Evolutionary conservation across 2,113 vertebrate species (phyloP).

Genomic region (Todiramphus saurophagus): DNA sequence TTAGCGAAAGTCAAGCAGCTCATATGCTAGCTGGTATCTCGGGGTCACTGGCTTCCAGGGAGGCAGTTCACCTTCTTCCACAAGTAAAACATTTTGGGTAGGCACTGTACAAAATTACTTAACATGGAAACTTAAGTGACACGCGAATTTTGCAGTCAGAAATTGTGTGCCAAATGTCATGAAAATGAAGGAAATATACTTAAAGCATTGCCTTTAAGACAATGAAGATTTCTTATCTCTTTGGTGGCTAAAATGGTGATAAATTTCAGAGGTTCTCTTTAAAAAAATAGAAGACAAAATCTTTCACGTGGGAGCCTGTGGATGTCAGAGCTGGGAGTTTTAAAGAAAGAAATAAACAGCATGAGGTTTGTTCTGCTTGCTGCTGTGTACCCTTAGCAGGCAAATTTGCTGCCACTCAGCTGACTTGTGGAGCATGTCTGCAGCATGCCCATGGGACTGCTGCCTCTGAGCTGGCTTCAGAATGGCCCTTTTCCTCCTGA

Average conservation of each 20-base stretch:
- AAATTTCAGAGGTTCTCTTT: not conserved
- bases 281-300: not conserved
- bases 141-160: not conserved
- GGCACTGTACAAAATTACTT: not conserved
- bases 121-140: not conserved
- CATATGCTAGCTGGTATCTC: not conserved
- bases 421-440: fast-evolving
- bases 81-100: not conserved
- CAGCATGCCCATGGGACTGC: fast-evolving
- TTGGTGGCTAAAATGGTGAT: not conserved
- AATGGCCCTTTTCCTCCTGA: not conserved
- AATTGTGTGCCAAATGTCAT: not conserved
- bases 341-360: not conserved
- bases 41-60: not conserved
- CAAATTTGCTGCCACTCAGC: not conserved
- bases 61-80: not conserved
- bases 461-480: not conserved
- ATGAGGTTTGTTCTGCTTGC: not conserved
- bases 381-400: not conserved
- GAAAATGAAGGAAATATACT: not conserved
- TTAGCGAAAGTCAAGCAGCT: not conserved
- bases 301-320: not conserved
- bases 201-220: not conserved
- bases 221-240: not conserved
- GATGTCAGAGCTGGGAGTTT: not conserved